Percentiles rank a stretch among this genome's conserved stretches.
phyloP scores from a whole-genome alignment of 2,113 vertebrate species.

The Pholis gunnellus region DNA sequence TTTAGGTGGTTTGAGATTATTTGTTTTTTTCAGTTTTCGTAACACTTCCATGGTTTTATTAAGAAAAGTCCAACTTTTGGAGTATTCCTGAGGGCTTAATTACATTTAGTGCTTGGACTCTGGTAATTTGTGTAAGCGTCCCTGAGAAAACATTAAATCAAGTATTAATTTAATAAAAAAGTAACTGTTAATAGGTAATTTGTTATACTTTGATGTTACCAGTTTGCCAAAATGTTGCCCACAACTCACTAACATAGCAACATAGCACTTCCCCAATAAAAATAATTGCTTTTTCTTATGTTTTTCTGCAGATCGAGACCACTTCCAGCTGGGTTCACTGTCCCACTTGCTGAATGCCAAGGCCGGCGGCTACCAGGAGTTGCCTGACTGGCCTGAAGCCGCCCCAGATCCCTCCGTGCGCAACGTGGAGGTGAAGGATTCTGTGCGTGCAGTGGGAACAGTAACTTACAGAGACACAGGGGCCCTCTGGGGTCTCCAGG shows the following conservation, averaged over 20 bases:
- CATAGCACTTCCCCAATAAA: neutral
- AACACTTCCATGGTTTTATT: neutral
- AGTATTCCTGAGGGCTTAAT: neutral
- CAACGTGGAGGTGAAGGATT: constrained; percentile 97
- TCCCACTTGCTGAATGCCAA: constrained; percentile 97
- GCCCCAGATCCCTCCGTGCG: constrained; percentile 98
- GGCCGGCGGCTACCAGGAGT: constrained; percentile 96
- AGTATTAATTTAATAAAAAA: neutral
- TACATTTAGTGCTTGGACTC: neutral
- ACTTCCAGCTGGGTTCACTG: constrained; percentile 97
- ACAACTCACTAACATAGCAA: no score
- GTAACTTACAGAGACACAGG: constrained; percentile 83
- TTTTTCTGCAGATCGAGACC: constrained; percentile 90
- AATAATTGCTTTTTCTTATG: neutral
- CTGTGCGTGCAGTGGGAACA: constrained; percentile 88
- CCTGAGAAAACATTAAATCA: neutral
- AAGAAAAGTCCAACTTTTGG: neutral
- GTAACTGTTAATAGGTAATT: neutral
- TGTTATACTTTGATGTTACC: neutral
- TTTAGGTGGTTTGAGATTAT: neutral
- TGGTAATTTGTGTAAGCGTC: neutral
- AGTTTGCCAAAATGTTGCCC: neutral
- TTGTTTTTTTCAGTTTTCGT: neutral
- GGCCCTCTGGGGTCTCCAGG: constrained; percentile 65
- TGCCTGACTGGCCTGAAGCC: constrained; percentile 95